A percentile compares a stretch with the other conserved stretches of the same genome.
These are phyloP conservation scores for Monochamus saltuarius DNA, from an alignment of 1,140 invertebrate species.

Conservation along the genomic window DNA sequence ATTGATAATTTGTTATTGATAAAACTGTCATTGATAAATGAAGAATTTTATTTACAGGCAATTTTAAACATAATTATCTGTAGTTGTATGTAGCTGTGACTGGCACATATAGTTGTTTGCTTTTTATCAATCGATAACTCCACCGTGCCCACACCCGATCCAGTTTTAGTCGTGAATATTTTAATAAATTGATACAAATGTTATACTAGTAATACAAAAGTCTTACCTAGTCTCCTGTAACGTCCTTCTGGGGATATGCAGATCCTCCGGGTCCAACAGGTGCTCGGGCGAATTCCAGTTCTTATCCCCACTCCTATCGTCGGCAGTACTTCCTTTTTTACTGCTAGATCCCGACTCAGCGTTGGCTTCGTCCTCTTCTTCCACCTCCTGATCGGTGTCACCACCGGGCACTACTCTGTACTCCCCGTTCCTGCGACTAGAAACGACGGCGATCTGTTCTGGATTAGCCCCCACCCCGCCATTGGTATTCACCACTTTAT, in stretches of 20 bases:
- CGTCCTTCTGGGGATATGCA: slow-evolving; percentile 41
- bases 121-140: too few species aligned
- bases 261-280: slow-evolving; percentile 38
- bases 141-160: too few species aligned
- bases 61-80: too few species aligned
- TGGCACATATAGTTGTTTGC: too few species aligned
- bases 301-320: slow-evolving; percentile 15
- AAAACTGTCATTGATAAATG: too few species aligned
- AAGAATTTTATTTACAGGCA: too few species aligned
- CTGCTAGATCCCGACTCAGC: slow-evolving; percentile 36
- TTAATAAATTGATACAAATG: too few species aligned
- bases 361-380: slow-evolving; percentile 59
- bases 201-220: not conserved
- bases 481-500: slow-evolving; percentile 52
- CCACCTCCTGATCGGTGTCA: slow-evolving; percentile 56
- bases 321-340: slow-evolving; percentile 22
- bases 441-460: slow-evolving; percentile 47
- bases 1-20: too few species aligned
- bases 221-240: slow-evolving; percentile 37
- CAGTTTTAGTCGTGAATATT: too few species aligned
- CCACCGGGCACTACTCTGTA: slow-evolving; percentile 69
- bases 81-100: too few species aligned
- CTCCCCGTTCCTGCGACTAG: slow-evolving; percentile 61
- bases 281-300: slow-evolving; percentile 36
- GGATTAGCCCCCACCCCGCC: slow-evolving; percentile 24